Percentiles rank a stretch among this genome's conserved stretches.
These are phyloP conservation scores for Cynocephalus volans DNA, from an alignment of 2,113 vertebrate genomes.

Conservation along the genomic window DNA sequence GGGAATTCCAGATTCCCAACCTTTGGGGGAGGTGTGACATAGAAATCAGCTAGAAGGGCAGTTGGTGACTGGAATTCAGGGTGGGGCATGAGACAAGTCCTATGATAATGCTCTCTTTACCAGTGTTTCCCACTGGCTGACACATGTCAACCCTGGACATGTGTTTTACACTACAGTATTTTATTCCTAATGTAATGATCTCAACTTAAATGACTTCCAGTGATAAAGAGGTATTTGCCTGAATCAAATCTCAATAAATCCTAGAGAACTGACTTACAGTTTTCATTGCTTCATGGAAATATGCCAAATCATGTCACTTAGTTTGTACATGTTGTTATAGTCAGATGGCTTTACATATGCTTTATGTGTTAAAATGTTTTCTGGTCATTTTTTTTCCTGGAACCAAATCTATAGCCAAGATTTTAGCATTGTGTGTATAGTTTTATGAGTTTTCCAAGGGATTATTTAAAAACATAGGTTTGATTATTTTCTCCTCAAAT, in stretches of 20 bases:
- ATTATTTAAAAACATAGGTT: conserved; percentile 46
- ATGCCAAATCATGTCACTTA: conserved; percentile 69
- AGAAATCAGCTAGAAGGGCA: not conserved
- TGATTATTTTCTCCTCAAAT: conserved; percentile 30
- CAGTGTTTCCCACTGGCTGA: not conserved
- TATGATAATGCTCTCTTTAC: not conserved
- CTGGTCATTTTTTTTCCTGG: conserved; percentile 54
- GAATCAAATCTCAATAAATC: conserved; percentile 47
- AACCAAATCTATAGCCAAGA: conserved; percentile 56
- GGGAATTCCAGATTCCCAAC: not conserved
- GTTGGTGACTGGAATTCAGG: not conserved
- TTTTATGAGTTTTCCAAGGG: not conserved
- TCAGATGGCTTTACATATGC: conserved; percentile 78
- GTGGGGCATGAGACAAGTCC: not conserved
- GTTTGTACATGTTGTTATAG: conserved; percentile 64
- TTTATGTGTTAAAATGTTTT: conserved; percentile 78
- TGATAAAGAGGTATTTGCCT: conserved; percentile 1
- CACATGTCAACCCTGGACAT: not conserved
- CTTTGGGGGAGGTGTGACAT: not conserved
- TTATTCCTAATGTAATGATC: conserved; percentile 43
- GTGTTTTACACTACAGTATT: not conserved
- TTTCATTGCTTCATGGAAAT: conserved; percentile 61
- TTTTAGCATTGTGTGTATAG: conserved; percentile 36
- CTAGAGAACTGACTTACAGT: conserved; percentile 59
- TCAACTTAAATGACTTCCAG: conserved; percentile 71